Percentiles rank a stretch among this genome's conserved stretches.
These are phyloP conservation scores for Cyphomyrus plagiostoma DNA, from an alignment of 2,113 vertebrate genomes.

Conservation along the genomic window DNA sequence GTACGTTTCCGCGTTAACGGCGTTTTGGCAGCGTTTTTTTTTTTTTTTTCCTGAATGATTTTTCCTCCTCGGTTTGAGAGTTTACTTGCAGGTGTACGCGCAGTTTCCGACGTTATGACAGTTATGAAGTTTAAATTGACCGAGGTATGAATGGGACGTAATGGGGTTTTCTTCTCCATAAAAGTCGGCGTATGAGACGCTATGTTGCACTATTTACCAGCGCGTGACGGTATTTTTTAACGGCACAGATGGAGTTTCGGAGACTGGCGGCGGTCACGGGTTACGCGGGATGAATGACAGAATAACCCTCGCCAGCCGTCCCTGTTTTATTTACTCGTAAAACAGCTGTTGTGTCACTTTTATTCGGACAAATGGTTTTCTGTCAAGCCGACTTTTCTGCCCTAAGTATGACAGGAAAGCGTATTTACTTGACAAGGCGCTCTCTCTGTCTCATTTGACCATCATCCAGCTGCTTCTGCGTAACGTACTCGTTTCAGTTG, in stretches of 20 bases:
- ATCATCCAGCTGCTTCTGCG: neutral
- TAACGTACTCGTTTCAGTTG: neutral
- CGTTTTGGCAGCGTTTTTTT: neutral
- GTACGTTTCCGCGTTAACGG: conserved; percentile 42
- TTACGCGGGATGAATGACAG: conserved; percentile 4
- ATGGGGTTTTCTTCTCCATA: neutral
- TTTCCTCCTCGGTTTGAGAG: conserved; percentile 7
- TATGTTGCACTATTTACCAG: neutral
- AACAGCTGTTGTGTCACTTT: neutral
- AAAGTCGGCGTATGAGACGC: neutral
- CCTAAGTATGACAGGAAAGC: neutral
- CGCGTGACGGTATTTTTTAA: neutral
- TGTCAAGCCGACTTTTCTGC: neutral
- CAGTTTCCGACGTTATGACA: conserved; percentile 1
- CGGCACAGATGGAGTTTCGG: neutral
- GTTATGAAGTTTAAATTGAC: conserved; percentile 17
- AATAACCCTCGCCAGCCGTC: neutral
- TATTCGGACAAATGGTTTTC: neutral
- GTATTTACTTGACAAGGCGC: neutral
- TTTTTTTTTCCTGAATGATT: neutral
- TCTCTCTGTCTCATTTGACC: neutral
- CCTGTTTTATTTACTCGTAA: neutral
- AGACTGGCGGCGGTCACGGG: neutral
- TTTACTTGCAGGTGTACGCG: conserved; percentile 31
- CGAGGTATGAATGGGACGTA: neutral